These are phyloP conservation scores for Polypterus bichir DNA, from an alignment of 2,113 vertebrate species.

Conservation along the genomic window DNA sequence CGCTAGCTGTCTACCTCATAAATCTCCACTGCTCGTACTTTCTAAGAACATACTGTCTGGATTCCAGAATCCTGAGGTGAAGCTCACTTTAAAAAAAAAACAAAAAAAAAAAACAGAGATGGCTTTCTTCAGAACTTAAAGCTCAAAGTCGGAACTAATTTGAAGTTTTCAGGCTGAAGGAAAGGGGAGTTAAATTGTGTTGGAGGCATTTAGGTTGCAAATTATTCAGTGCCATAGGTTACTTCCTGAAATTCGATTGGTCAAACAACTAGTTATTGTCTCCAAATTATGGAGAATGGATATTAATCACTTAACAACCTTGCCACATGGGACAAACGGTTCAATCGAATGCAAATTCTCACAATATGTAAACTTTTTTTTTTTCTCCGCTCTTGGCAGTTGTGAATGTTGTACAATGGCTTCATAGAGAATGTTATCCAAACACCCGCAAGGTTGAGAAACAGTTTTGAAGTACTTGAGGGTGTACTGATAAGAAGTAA, in stretches of 20 bases:
- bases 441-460: too few species aligned
- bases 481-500: too few species aligned
- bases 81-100: constrained; percentile 1
- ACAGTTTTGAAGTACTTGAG: too few species aligned
- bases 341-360: neutral
- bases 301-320: constrained; percentile 46
- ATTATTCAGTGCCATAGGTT: constrained; percentile 34
- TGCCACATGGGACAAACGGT: constrained; percentile 37
- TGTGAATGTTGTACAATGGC: too few species aligned
- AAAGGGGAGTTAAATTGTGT: constrained; percentile 14
- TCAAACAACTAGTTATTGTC: constrained; percentile 48
- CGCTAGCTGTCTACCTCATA: constrained; percentile 14
- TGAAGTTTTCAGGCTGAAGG: constrained; percentile 21
- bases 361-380: too few species aligned
- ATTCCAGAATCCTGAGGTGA: constrained; percentile 11
- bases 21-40: constrained; percentile 13
- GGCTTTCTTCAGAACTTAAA: constrained; percentile 32
- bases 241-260: constrained; percentile 41
- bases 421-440: too few species aligned
- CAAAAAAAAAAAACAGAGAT: constrained; percentile 29
- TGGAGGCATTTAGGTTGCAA: constrained; percentile 19
- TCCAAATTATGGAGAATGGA: constrained; percentile 14
- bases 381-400: too few species aligned
- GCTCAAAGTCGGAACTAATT: constrained; percentile 35
- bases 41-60: constrained; percentile 22